phyloP scores from a whole-genome alignment of 2,113 vertebrate species.

The Chlamydotis undulata region DNA sequence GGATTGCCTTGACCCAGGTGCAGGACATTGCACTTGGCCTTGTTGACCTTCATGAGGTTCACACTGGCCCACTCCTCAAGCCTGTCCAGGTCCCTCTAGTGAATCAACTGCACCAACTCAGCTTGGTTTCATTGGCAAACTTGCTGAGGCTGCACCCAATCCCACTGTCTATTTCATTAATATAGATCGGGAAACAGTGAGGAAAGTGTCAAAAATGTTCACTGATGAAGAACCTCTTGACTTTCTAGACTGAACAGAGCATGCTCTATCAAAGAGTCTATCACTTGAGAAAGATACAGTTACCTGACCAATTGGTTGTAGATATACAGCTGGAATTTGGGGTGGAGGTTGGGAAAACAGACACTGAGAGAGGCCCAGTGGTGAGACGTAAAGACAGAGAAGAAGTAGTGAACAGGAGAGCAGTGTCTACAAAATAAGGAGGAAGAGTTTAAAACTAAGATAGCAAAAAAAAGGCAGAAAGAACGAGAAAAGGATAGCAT shows the following conservation, averaged over 20 bases:
- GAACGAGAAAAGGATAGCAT: conserved; percentile 79
- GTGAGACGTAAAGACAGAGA: conserved; percentile 99
- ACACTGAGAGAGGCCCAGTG: conserved; percentile 99
- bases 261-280: conserved; percentile 89
- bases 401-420: conserved; percentile 98
- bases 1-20: neutral
- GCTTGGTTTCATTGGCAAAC: neutral
- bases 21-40: neutral
- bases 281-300: conserved; percentile 83
- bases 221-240: conserved; percentile 44
- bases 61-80: neutral
- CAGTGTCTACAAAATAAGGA: conserved; percentile 95
- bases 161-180: neutral
- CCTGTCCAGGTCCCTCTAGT: neutral
- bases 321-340: conserved; percentile 99
- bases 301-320: conserved; percentile 99
- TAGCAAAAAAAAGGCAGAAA: conserved; percentile 77
- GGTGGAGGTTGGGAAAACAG: conserved; percentile 98
- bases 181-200: conserved; percentile 23
- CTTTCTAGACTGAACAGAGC: conserved; percentile 83
- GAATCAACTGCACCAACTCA: neutral
- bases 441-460: conserved; percentile 83
- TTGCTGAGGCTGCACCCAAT: neutral
- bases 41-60: neutral
- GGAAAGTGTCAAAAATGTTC: neutral